phyloP scores from a whole-genome alignment of 2,797 vertebrate genomes.

The Moxostoma hubbsi region DNA sequence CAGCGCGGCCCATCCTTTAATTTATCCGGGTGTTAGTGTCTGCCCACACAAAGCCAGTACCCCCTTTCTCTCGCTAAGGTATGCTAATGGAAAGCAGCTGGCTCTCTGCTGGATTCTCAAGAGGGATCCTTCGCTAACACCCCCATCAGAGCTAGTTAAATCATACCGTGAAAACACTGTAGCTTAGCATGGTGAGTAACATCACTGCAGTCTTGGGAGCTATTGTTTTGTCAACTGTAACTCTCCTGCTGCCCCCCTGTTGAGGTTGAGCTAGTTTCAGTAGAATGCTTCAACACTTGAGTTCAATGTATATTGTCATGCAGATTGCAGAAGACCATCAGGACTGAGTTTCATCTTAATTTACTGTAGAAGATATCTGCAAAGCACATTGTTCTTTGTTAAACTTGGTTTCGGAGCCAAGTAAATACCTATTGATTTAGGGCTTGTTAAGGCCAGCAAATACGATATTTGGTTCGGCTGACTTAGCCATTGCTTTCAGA shows the following conservation, averaged over 20 bases:
- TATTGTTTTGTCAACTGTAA: slow-evolving; percentile 67
- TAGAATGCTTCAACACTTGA: slow-evolving; percentile 56
- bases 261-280: slow-evolving; percentile 61
- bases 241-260: slow-evolving; percentile 54
- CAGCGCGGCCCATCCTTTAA: slow-evolving; percentile 64
- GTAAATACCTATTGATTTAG: slow-evolving; percentile 25
- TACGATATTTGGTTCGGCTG: slow-evolving; percentile 2
- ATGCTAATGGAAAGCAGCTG: slow-evolving; percentile 81
- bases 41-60: slow-evolving; percentile 67
- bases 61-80: slow-evolving; percentile 66
- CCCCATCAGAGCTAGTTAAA: slow-evolving; percentile 44
- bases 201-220: slow-evolving; percentile 61
- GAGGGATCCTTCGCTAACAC: slow-evolving; percentile 45
- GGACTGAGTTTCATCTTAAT: slow-evolving; percentile 21
- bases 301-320: slow-evolving; percentile 24
- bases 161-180: slow-evolving; percentile 64
- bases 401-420: slow-evolving; percentile 27
- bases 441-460: neutral
- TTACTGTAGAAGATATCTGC: slow-evolving; percentile 4
- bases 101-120: slow-evolving; percentile 65
- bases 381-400: neutral
- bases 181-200: slow-evolving; percentile 36
- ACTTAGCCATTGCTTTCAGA: neutral
- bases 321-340: slow-evolving; percentile 22
- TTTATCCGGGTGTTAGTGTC: slow-evolving; percentile 73